Percentiles rank a stretch among this genome's conserved stretches.
phyloP scores from a whole-genome alignment of 2,113 vertebrate species.

The Rhinopomastus cyanomelas region DNA sequence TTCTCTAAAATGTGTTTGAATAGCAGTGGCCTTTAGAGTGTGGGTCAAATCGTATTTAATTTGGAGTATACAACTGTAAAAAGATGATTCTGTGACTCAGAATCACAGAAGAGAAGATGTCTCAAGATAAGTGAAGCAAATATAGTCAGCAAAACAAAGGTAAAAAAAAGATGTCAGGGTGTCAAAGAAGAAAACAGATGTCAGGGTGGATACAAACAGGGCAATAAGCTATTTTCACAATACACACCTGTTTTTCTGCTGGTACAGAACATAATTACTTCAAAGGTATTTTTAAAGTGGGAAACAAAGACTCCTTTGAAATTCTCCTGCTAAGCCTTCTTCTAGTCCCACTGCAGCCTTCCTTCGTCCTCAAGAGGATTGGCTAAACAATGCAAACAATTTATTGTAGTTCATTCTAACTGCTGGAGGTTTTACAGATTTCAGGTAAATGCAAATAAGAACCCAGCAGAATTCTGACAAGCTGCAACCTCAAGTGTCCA shows the following conservation, averaged over 20 bases:
- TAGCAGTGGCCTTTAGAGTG: background rate
- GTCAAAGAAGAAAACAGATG: background rate
- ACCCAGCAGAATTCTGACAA: background rate
- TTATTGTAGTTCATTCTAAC: background rate
- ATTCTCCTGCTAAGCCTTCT: background rate
- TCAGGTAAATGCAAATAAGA: background rate
- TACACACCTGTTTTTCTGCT: background rate
- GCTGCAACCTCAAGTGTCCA: background rate
- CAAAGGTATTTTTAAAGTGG: background rate
- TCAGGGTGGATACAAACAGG: background rate
- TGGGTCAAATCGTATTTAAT: background rate
- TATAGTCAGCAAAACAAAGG: background rate
- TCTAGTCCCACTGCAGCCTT: background rate
- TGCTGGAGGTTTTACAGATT: background rate
- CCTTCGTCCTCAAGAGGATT: background rate
- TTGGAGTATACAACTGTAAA: background rate
- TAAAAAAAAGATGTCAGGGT: background rate
- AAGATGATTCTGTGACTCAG: background rate
- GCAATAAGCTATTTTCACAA: slow-evolving; percentile 7
- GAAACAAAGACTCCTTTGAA: background rate
- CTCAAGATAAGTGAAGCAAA: background rate
- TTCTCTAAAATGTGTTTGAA: background rate
- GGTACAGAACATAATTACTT: background rate
- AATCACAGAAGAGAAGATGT: too few relatives aligned
- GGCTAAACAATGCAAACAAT: background rate